Conservation (phyloP, 1,140 invertebrate species). For the Drosophila auraria region DNA sequence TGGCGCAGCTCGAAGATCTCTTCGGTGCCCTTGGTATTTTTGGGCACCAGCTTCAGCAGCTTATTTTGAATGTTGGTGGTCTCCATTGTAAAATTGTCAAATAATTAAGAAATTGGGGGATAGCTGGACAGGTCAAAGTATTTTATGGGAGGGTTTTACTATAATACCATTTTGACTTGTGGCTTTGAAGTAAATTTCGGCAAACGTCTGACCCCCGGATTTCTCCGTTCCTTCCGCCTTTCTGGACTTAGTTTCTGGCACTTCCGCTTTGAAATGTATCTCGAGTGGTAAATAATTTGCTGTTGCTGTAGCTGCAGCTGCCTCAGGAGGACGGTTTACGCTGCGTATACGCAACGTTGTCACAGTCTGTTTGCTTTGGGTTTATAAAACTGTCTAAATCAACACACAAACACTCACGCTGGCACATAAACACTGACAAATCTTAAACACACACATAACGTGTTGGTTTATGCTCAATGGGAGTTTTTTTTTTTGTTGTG, state of each 20-base stretch:
- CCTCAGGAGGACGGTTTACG: constrained; percentile 21
- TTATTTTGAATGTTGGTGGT: constrained; percentile 15
- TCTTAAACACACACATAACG: constrained; percentile 54
- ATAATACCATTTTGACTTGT: not conserved
- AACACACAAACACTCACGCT: constrained; percentile 30
- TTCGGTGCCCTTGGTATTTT: not conserved
- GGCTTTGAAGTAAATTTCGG: not conserved
- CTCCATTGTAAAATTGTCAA: constrained; percentile 16
- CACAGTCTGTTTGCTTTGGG: constrained; percentile 34
- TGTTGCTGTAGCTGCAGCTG: constrained; percentile 2
- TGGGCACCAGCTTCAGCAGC: constrained; percentile 1
- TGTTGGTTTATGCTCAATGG: constrained; percentile 69
- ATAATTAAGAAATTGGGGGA: not conserved
- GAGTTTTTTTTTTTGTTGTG: constrained; percentile 24
- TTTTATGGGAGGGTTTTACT: not conserved
- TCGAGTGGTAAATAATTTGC: constrained; percentile 20
- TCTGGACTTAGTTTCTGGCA: not conserved
- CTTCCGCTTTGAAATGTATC: constrained; percentile 4
- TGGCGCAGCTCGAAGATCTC: constrained; percentile 14
- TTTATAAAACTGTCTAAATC: constrained; percentile 63
- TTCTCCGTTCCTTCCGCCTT: constrained; percentile 4
- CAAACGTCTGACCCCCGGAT: not conserved
- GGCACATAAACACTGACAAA: constrained; percentile 48
- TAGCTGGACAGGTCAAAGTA: not conserved
- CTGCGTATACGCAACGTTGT: constrained; percentile 61